Base-by-base conservation (phyloP, 2,113 vertebrate species). In the Dasyprocta punctata region DNA sequence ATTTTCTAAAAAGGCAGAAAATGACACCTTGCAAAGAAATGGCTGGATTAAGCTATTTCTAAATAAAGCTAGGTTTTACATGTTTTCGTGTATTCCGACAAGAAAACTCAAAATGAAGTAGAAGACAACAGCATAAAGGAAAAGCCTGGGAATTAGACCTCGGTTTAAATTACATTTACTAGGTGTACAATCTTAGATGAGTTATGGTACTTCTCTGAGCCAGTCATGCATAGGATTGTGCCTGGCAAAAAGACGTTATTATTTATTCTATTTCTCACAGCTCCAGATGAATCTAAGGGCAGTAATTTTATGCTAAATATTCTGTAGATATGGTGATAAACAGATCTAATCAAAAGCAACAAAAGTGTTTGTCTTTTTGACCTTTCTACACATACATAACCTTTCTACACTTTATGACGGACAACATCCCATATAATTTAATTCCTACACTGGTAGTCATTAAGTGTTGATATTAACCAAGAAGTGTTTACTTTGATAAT, bases 51-150 rank as follows among this genome's bases (percentile, higher is more conserved):
- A 54, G 61, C 80, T 85, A 83, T 83, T 73, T 87, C 38, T 86
- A 92, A 94, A 90, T 92, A 95, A 96, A 91, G 49, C 30, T 80
- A 92, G 9, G 69, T 80, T 95, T 95, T 92, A 88, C 1, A 89
- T 63, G 82, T 19, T 83, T 84, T 82, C 92, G 91, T 52, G 56
- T 63, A 90, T n/a, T 96, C 52, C 87, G 47, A 86, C 12, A 82
- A 96, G 41, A 89, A 95, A 78, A 71, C 33, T 38, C 49, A 86
- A 96, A 97, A 85, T 91, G 77, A 96, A 77, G 28, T 41, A 91
- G 60, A 97, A 22, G 44, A 87, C 36, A 92, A 94, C 13, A 56
- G 28, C 52, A 94, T 60, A 94, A 56, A 73, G 28, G 14, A 95
- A 96, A 96, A 17, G 41, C 54, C 65, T 90, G 36, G 67, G 13